Conservation (phyloP, 2,797 vertebrate species). For the Brachyrhaphis roseni region DNA sequence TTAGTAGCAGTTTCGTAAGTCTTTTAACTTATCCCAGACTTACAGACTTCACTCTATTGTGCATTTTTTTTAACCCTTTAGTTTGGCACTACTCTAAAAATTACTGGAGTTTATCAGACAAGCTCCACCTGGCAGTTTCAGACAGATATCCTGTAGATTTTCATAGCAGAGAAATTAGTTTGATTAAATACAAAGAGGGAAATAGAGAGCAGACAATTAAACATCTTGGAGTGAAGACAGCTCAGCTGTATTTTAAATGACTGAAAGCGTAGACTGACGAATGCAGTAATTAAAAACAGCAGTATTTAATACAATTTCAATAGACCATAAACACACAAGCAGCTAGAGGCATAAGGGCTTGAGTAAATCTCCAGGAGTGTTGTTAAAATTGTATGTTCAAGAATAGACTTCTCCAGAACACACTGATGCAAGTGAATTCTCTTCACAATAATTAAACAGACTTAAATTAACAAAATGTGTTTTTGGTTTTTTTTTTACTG, state of each 20-base stretch:
- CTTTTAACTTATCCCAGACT: constrained; percentile 19
- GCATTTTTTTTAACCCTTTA: constrained; percentile 59
- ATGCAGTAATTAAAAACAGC: constrained; percentile 61
- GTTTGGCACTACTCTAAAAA: constrained; percentile 65
- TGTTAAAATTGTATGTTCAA: neutral
- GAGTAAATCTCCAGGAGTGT: neutral
- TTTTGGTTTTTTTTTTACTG: constrained; percentile 45
- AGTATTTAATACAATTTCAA: constrained; percentile 49
- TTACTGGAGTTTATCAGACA: constrained; percentile 57
- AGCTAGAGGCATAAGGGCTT: constrained; percentile 19
- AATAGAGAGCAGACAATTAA: constrained; percentile 67
- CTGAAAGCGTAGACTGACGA: constrained; percentile 57
- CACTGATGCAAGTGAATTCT: constrained; percentile 42
- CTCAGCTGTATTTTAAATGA: constrained; percentile 61
- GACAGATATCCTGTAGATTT: constrained; percentile 69
- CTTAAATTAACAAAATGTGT: constrained; percentile 54
- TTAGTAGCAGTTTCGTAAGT: constrained; percentile 8
- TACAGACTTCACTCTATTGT: constrained; percentile 28
- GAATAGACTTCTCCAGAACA: constrained; percentile 5
- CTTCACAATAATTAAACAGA: constrained; percentile 72
- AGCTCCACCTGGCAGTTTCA: constrained; percentile 71
- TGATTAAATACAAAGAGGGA: constrained; percentile 64
- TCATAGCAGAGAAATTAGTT: constrained; percentile 68
- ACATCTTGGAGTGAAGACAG: constrained; percentile 57
- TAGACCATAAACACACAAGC: constrained; percentile 36